Conservation (phyloP, 2,888 invertebrate species). For the Axea sp. region DNA sequence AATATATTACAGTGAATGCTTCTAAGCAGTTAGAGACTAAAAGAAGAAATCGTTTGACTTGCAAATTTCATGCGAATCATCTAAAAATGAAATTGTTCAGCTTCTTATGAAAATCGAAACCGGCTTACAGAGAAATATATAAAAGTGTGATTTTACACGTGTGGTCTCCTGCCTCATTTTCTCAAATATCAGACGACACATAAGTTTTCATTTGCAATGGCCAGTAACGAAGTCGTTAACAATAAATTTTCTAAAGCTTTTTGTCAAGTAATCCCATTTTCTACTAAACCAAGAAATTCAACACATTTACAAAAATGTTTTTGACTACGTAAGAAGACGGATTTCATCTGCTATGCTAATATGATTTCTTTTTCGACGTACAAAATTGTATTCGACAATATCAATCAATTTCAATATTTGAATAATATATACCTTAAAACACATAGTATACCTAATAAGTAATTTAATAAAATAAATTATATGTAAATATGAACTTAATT, state of each 20-base stretch:
- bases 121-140: conserved; percentile 7
- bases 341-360: conserved; percentile 52
- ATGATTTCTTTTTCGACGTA: conserved; percentile 8
- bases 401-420: too few species aligned
- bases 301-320: conserved; percentile 62
- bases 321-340: conserved; percentile 68
- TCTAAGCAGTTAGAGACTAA: too few species aligned
- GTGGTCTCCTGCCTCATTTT: conserved; percentile 17
- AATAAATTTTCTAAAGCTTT: conserved; percentile 69
- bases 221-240: conserved; percentile 67
- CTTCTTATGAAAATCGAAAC: conserved; percentile 11
- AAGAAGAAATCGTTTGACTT: conserved; percentile 3
- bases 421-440: too few species aligned
- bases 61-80: conserved; percentile 8
- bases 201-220: conserved; percentile 69
- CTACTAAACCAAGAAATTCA: conserved; percentile 63
- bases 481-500: too few species aligned
- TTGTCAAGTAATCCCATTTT: conserved; percentile 68
- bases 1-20: too few species aligned
- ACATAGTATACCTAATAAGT: too few species aligned
- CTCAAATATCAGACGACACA: conserved; percentile 45
- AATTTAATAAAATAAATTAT: too few species aligned
- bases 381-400: too few species aligned
- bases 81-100: conserved; percentile 3
- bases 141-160: conserved; percentile 25